Evolutionary conservation across 2,888 invertebrate species (phyloP).

Genomic region (Chrysotoxum bicinctum): DNA sequence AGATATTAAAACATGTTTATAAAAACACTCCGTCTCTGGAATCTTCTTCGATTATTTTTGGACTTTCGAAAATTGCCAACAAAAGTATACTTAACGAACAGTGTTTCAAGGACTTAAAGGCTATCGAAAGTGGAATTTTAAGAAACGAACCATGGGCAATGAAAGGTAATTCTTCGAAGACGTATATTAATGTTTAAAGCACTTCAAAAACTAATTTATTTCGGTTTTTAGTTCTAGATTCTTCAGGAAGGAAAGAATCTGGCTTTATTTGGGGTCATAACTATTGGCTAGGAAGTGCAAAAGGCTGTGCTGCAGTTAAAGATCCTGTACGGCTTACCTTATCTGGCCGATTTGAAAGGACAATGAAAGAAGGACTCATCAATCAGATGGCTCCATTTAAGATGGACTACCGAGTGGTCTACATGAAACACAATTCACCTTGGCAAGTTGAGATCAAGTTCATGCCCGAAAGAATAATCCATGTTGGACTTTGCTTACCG

Average conservation of each 20-base stretch:
- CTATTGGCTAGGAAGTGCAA: slow-evolving; percentile 84
- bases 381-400: slow-evolving; percentile 79
- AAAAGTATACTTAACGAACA: slow-evolving; percentile 76
- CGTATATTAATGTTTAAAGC: background rate
- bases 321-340: slow-evolving; percentile 79
- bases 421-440: slow-evolving; percentile 80
- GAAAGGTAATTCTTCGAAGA: slow-evolving; percentile 79
- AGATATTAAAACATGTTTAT: background rate
- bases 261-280: slow-evolving; percentile 85
- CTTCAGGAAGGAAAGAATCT: slow-evolving; percentile 83
- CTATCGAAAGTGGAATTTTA: slow-evolving; percentile 81
- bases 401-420: slow-evolving; percentile 81
- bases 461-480: slow-evolving; percentile 82
- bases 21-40: slow-evolving; percentile 74
- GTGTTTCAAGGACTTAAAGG: slow-evolving; percentile 81
- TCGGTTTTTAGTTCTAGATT: slow-evolving; percentile 82
- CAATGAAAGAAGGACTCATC: slow-evolving; percentile 80
- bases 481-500: slow-evolving; percentile 83
- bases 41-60: slow-evolving; percentile 80
- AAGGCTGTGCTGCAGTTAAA: slow-evolving; percentile 82
- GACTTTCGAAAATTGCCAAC: slow-evolving; percentile 78
- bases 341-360: slow-evolving; percentile 78
- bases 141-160: slow-evolving; percentile 82
- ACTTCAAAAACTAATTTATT: no score
- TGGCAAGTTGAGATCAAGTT: slow-evolving; percentile 82